phyloP scores from a whole-genome alignment of 2,888 invertebrate genomes.

The Parnassius smintheus region DNA sequence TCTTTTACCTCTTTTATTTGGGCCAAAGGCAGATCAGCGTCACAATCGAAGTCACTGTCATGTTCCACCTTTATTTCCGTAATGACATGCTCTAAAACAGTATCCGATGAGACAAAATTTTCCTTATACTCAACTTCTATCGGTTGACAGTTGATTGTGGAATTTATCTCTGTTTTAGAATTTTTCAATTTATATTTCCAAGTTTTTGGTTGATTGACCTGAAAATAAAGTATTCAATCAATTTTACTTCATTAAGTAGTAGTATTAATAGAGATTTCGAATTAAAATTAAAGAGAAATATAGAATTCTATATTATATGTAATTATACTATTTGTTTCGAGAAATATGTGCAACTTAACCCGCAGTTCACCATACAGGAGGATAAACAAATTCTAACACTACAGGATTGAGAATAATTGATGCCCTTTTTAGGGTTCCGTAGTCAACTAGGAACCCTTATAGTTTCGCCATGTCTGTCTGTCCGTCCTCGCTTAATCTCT shows the following conservation, averaged over 20 bases:
- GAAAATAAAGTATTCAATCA: conserved; percentile 16
- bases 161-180: conserved; percentile 36
- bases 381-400: no score
- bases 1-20: conserved; percentile 34
- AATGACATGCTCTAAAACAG: conserved; percentile 4
- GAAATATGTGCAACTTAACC: no score
- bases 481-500: no score
- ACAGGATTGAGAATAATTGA: no score
- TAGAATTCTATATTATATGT: not conserved
- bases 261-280: no score
- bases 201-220: conserved; percentile 17
- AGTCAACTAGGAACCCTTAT: no score
- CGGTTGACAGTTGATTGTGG: conserved; percentile 30
- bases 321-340: not conserved
- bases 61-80: conserved; percentile 41
- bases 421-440: no score
- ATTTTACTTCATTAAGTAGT: no score
- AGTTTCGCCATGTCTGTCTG: no score
- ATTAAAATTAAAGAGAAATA: no score
- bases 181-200: conserved; percentile 20
- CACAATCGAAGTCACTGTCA: conserved; percentile 42
- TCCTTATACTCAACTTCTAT: conserved; percentile 27
- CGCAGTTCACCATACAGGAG: no score
- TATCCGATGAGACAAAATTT: not conserved
- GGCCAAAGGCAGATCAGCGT: conserved; percentile 43